Percentiles rank a stretch among this genome's conserved stretches.
Conservation (phyloP, 2,113 vertebrate species). For the Beaufortia kweichowensis region DNA sequence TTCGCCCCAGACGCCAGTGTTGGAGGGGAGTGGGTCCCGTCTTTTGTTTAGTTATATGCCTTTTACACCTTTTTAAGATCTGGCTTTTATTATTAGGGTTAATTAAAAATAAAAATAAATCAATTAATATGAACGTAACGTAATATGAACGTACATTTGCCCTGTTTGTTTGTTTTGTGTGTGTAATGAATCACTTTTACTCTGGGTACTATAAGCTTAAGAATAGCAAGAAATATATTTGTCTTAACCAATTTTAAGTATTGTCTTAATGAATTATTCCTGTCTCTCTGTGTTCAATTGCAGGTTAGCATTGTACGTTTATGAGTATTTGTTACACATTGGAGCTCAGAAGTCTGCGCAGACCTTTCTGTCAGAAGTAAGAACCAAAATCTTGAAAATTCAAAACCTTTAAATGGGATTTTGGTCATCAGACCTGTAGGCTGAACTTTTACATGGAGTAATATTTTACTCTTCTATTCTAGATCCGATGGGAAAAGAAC, state of each 20-base stretch:
- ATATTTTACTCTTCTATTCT: constrained; percentile 35
- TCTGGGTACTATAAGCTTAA: neutral
- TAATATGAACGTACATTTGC: neutral
- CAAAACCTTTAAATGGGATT: neutral
- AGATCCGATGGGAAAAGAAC: constrained; percentile 98
- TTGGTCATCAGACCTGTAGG: neutral
- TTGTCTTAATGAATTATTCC: too few relatives aligned
- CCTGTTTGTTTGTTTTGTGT: neutral
- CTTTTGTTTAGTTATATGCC: constrained; percentile 43
- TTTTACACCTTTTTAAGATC: constrained; percentile 8
- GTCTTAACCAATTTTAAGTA: constrained; percentile 11
- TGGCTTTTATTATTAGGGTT: neutral
- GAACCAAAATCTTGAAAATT: constrained; percentile 20
- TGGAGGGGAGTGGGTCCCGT: constrained; percentile 43
- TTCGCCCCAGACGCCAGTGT: constrained; percentile 20
- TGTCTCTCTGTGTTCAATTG: neutral
- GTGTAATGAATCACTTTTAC: neutral
- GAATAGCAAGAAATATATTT: neutral
- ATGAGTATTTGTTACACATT: constrained; percentile 96
- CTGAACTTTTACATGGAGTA: neutral
- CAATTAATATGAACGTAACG: neutral
- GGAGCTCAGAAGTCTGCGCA: constrained; percentile 98
- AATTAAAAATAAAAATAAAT: neutral
- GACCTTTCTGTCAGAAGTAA: constrained; percentile 97
- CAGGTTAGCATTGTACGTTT: constrained; percentile 94